These are phyloP conservation scores for Eupithecia dodoneata DNA, from an alignment of 2,888 invertebrate species.

Conservation along the genomic window DNA sequence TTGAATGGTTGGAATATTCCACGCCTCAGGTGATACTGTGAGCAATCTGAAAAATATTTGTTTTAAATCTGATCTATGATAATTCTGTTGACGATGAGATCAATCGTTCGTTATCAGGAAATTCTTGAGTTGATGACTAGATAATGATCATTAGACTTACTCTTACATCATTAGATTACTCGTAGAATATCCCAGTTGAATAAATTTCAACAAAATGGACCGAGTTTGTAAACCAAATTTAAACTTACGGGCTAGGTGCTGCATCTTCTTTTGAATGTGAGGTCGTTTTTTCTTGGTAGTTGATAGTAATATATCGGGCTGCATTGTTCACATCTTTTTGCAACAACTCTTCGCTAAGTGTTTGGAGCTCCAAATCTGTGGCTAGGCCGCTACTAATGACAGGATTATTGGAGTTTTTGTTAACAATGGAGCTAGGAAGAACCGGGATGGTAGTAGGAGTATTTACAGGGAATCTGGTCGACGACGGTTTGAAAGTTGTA, in stretches of 20 bases:
- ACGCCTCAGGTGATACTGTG: conserved; percentile 84
- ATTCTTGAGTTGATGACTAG: background rate
- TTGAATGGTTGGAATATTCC: conserved; percentile 89
- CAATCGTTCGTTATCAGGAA: conserved; percentile 1
- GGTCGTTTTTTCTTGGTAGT: conserved; percentile 90
- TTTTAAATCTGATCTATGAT: background rate
- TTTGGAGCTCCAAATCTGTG: conserved; percentile 86
- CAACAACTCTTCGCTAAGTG: conserved; percentile 88
- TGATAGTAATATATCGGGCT: conserved; percentile 87
- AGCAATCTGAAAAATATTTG: conserved; percentile 84
- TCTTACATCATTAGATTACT: background rate
- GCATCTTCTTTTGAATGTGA: conserved; percentile 88
- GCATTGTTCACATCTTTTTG: conserved; percentile 90
- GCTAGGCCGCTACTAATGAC: conserved; percentile 53
- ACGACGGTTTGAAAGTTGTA: conserved; percentile 53
- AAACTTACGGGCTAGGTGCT: conserved; percentile 89
- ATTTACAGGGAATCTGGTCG: conserved; percentile 42
- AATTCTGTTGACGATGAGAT: background rate
- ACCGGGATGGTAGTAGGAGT: conserved; percentile 52
- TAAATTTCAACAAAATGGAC: background rate
- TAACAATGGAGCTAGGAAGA: conserved; percentile 78
- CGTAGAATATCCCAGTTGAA: background rate
- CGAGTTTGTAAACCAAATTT: background rate
- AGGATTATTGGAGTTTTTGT: conserved; percentile 59
- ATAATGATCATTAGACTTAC: background rate